Conservation (phyloP, 2,797 vertebrate species). For the Xenentodon cancila region DNA sequence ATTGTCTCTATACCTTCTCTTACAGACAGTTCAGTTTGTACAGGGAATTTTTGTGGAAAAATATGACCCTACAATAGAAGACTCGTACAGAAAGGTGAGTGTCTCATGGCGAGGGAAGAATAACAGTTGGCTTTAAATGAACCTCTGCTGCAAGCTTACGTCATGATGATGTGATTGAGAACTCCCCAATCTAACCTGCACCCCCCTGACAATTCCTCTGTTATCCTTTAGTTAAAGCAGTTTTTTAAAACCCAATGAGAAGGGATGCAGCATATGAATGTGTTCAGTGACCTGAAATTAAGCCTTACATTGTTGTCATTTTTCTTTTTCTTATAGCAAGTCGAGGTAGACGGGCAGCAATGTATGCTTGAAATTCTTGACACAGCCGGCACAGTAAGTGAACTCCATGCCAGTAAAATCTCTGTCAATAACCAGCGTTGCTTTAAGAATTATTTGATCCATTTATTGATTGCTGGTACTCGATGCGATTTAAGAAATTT, state of each 20-base stretch:
- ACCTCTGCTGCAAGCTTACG: slow-evolving; percentile 59
- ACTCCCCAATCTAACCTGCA: slow-evolving; percentile 9
- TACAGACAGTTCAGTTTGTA: slow-evolving; percentile 93
- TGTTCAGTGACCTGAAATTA: slow-evolving; percentile 28
- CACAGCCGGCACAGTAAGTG: slow-evolving; percentile 97
- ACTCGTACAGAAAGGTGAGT: slow-evolving; percentile 97
- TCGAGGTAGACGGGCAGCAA: slow-evolving; percentile 98
- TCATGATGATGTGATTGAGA: slow-evolving; percentile 42
- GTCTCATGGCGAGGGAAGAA: slow-evolving; percentile 31
- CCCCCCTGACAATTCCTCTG: not conserved
- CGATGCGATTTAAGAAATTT: not conserved
- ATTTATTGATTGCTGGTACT: not conserved
- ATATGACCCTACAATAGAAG: slow-evolving; percentile 99
- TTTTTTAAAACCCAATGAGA: slow-evolving; percentile 3
- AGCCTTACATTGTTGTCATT: slow-evolving; percentile 14
- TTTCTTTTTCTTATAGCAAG: slow-evolving; percentile 85
- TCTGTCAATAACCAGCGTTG: not conserved
- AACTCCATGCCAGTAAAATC: slow-evolving; percentile 13
- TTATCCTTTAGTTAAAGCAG: not conserved
- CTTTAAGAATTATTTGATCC: slow-evolving; percentile 10
- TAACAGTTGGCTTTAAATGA: slow-evolving; percentile 34
- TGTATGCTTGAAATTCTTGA: slow-evolving; percentile 99
- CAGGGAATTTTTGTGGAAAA: slow-evolving; percentile 99
- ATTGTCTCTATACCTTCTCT: slow-evolving; percentile 58
- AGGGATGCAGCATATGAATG: slow-evolving; percentile 3